phyloP scores from a whole-genome alignment of 2,113 vertebrate genomes.

The Albula goreensis region DNA sequence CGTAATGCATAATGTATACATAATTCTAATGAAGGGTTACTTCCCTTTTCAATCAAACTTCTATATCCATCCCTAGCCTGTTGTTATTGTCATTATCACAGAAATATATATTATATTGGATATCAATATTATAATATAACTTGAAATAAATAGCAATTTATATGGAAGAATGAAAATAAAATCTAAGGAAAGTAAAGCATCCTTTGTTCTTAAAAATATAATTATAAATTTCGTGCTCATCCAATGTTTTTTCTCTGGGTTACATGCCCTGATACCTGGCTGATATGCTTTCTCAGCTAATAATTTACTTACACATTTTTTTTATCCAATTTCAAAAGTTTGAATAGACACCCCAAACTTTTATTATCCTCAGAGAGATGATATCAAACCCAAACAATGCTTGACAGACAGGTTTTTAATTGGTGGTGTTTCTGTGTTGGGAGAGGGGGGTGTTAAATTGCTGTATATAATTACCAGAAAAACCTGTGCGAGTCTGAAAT shows the following conservation, averaged over 20 bases:
- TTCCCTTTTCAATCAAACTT: no score
- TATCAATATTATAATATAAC: no score
- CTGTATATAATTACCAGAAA: neutral
- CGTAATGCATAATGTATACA: no score
- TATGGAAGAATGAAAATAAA: no score
- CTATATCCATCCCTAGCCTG: no score
- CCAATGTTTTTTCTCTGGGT: neutral
- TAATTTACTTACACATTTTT: neutral
- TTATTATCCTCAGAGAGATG: neutral
- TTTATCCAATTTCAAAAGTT: neutral
- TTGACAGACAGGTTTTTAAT: conserved; percentile 2
- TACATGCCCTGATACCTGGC: neutral
- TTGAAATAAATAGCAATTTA: no score
- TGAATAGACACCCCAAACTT: neutral
- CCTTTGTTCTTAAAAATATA: no score
- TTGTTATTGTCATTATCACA: no score
- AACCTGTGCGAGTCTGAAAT: conserved; percentile 1
- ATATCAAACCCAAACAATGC: neutral
- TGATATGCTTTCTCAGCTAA: neutral
- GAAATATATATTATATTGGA: no score
- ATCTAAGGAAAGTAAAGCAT: no score
- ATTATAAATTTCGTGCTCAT: neutral
- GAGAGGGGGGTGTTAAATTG: neutral
- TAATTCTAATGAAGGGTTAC: no score
- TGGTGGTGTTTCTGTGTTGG: neutral